Evolutionary conservation across 2,888 invertebrate species (phyloP).

Genomic region (Sicus ferrugineus): DNA sequence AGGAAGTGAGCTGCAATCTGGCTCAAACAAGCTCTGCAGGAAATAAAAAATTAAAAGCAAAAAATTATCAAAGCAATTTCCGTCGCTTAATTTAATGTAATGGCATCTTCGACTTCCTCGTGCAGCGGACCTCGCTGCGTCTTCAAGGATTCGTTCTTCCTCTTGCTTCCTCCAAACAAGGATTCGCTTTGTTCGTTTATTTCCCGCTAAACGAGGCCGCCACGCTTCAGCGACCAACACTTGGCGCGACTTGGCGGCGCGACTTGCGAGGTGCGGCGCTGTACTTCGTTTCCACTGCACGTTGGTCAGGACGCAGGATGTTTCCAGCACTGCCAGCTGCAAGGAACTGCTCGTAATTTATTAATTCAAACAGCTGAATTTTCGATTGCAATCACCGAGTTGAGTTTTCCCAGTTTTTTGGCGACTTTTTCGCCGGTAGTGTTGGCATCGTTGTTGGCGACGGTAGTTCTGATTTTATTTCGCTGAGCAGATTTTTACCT

Average conservation of each 20-base stretch:
- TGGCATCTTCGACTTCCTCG: slow-evolving; percentile 31
- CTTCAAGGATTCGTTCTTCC: not conserved
- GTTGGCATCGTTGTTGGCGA: too few species aligned
- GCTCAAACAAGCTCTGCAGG: not conserved
- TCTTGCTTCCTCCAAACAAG: not conserved
- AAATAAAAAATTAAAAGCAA: slow-evolving; percentile 1
- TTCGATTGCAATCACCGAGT: slow-evolving; percentile 39
- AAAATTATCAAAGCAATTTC: slow-evolving; percentile 39
- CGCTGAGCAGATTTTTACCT: too few species aligned
- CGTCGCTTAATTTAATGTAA: slow-evolving; percentile 39
- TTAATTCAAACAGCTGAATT: slow-evolving; percentile 35
- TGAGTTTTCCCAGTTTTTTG: too few species aligned
- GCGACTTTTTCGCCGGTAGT: too few species aligned
- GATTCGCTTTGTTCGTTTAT: not conserved
- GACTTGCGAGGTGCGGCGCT: not conserved
- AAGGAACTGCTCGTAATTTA: slow-evolving; percentile 34
- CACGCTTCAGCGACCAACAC: not conserved
- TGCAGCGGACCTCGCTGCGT: not conserved
- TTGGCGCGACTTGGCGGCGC: slow-evolving; percentile 3
- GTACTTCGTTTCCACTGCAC: not conserved
- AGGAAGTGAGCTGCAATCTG: not conserved
- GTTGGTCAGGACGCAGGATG: not conserved
- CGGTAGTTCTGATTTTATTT: too few species aligned
- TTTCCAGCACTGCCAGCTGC: not conserved
- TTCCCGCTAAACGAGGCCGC: not conserved